Evolutionary conservation across 1,140 invertebrate genomes (phyloP), one percentile per base, ranked within the genome.

Genomic region (Oryzaephilus surinamensis): DNA sequence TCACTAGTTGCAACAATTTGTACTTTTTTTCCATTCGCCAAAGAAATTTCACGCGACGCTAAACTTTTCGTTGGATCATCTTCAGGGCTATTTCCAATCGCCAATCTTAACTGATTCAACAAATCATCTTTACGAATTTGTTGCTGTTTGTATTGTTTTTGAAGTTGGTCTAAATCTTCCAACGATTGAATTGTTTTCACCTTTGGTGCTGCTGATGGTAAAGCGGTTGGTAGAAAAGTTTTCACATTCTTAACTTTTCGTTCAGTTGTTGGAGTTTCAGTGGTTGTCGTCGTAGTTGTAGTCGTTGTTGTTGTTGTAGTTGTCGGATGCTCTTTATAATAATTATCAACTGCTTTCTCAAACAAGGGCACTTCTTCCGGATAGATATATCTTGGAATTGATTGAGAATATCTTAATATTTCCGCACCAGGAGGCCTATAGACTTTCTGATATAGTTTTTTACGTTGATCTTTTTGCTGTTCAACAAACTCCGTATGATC

Each of bases 11-110:
- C 65, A 34, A 84, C 80, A 0, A 84, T 70, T 59, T 79, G 79
- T 18, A 82, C 72, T 50, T 77, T 79, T 57, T 84, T 79, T 6
- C 81, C 82, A 51, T 81, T 81, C 1, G 77, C 71, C 17, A 84
- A 52, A 17, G 79, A 71, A 18, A 84, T 71, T 58, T 84, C 81
- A 30, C 79, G 70, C 1, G 79, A 80, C 2, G 77, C 73, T 20
- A 80, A 74, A 45, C 80, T 83, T 54, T 73, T 77, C 14, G 67
- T 68, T n/a, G 70, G 67, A 15, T 65, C 65, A 18, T 76, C 73
- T 43, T 69, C 66, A 0, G 72, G 68, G 17, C 73, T 71, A 57
- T 81, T 76, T 1, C 79, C 72, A 12, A 84, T 60, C 1, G 79
- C 80, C 8, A 79, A 65, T 55, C 79, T 79, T 6, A 84, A 51